Evolutionary conservation across 92 coral and sea anemone genomes (phyloP), one percentile per base, ranked within the genome.

Genomic region (Chrysogorgia sp.): DNA sequence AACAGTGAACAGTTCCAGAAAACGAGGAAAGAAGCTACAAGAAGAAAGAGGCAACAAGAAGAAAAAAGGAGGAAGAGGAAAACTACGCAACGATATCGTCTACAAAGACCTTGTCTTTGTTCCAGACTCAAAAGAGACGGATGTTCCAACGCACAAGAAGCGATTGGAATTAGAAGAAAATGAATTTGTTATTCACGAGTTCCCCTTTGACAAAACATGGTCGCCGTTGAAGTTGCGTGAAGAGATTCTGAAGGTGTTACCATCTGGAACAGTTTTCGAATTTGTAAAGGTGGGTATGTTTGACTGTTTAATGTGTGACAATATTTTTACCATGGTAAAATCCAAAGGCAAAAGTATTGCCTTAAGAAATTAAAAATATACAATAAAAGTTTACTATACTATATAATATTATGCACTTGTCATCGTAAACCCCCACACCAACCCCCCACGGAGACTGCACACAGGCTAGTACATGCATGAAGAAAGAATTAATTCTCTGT

Each of bases 81-180:
- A 34, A 25, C 1, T 3, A 60, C 33, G 10, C 34, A 60, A 60
- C 66, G 35, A 60, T 60, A 23, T 40, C 28, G 71, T 64, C 14
- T 37, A 13, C 71, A 64, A 64, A 64, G 71, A 64, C 50, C 43
- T 62, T 10, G 43, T 62, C 25, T 62, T 29, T 62, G 37, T 62
- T 62, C 40, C 68, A 14, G 68, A 62, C 22, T 23, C 68, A 24
- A 33, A 62, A 62, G 68, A 62, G 30, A 62, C 68, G 21, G 68
- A 3, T 9, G 68, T 62, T n/a, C 68, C 68, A 62, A 62, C 40
- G 43, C 68, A 62, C 30, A 29, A 29, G 37, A 33, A 29, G 37
- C 68, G 68, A 62, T 13, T 62, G 37, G 68, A 29, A 29, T 32
- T 62, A 32, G 68, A 62, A 62, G 43, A 29, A 62, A n/a, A 64